Evolutionary conservation across 1,140 invertebrate genomes (phyloP).

Genomic region (Drosophila nikananu): DNA sequence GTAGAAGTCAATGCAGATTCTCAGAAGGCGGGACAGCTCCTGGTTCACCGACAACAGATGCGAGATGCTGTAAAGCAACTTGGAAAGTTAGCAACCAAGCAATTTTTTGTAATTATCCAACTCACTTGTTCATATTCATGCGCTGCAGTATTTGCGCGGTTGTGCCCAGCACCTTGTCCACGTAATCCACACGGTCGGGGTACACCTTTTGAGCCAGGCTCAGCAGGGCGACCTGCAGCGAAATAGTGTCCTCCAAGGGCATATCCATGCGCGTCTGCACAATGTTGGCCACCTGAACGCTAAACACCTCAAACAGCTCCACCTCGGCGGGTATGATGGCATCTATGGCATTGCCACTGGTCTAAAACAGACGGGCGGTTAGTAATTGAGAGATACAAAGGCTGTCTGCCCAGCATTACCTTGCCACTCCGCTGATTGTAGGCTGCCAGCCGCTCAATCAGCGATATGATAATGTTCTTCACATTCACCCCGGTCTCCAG

Average conservation of each 20-base stretch:
- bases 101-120: too few relatives aligned
- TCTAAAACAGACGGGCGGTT: slow-evolving; percentile 72
- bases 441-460: slow-evolving; percentile 96
- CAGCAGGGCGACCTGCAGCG: slow-evolving; percentile 97
- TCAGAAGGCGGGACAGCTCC: slow-evolving; percentile 96
- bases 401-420: slow-evolving; percentile 54
- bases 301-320: slow-evolving; percentile 99
- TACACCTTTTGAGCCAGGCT: slow-evolving; percentile 99
- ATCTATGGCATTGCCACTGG: slow-evolving; percentile 88
- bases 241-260: slow-evolving; percentile 98
- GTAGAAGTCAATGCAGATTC: slow-evolving; percentile 97
- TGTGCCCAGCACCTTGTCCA: slow-evolving; percentile 97
- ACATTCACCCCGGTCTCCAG: slow-evolving; percentile 98
- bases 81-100: neutral
- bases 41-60: slow-evolving; percentile 80
- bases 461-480: slow-evolving; percentile 98
- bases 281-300: slow-evolving; percentile 98
- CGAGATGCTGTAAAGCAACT: slow-evolving; percentile 64
- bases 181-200: slow-evolving; percentile 96
- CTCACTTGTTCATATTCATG: slow-evolving; percentile 90
- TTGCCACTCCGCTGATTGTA: slow-evolving; percentile 92
- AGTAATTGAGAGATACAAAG: neutral
- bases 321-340: slow-evolving; percentile 94
- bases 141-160: slow-evolving; percentile 95
- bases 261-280: slow-evolving; percentile 97